Evolutionary conservation across 2,888 invertebrate genomes (phyloP), one percentile per base, ranked within the genome.

Genomic region (Plagodis pulveraria): DNA sequence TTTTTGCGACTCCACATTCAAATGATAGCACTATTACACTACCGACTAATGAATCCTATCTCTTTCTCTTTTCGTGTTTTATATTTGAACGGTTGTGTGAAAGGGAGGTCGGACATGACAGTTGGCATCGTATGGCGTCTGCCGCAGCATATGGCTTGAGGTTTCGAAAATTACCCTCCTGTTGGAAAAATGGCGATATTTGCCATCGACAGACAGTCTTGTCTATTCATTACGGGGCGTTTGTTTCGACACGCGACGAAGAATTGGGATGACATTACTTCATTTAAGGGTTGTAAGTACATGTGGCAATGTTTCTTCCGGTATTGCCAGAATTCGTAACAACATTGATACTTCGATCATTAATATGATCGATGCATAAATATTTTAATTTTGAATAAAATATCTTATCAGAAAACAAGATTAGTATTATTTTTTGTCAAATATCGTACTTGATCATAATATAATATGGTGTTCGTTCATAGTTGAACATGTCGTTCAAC

Each of bases 131-230:
- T 77, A 81, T 85, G 86, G 91, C 91, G 91, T 91, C 89, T 91
- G 91, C 91, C 83, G 83, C 78, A 66, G 77, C 91, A 92, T 91
- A 91, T 91, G 91, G 85, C 78, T 88, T 91, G 91, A 91, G 91
- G 91, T 91, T 91, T 87, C 77, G 84, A 81, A 91, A 91, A 91
- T 89, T 91, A 86, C 86, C 81, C 81, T 69, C 71, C 79, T 76
- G 78, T 76, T 78, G 79, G 40, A 40, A 69, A 86, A 83, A 87
- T 87, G 85, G 84, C 87, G 78, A 86, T 82, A 45, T 78, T 77
- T 71, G 67, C 66, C 67, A 75, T 69, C 47, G 67, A 74, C 73
- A 22, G 22, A 22, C 22, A 71, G 73, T 80, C 78, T 86, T 78
- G 84, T 86, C 89, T 87, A 89, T 89, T 87, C 79, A 86, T 87